A percentile compares a stretch with the other conserved stretches of the same genome.
Conservation (phyloP, 2,888 invertebrate genomes). For the Epistrophe eligans region DNA sequence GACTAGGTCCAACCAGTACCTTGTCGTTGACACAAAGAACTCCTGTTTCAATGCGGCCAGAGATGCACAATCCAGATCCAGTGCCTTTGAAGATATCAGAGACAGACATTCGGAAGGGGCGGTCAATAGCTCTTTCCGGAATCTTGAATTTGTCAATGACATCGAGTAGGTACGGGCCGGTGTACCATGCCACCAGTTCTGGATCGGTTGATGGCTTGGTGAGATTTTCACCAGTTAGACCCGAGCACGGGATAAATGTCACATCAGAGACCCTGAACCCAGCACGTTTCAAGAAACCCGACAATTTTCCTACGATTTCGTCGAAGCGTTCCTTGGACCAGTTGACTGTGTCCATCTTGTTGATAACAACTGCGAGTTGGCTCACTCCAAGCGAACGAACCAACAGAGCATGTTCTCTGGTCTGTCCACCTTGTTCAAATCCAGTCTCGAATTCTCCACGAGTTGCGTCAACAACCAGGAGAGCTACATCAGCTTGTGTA, state of each 20-base stretch:
- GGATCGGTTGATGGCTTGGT: conserved; percentile 88
- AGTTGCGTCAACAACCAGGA: conserved; percentile 97
- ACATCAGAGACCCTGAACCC: conserved; percentile 95
- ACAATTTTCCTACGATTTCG: conserved; percentile 93
- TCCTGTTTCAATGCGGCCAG: conserved; percentile 96
- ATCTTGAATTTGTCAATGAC: conserved; percentile 95
- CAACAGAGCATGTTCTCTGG: conserved; percentile 97
- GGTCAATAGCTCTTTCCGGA: conserved; percentile 93
- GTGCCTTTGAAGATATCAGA: conserved; percentile 97
- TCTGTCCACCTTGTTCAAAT: conserved; percentile 99
- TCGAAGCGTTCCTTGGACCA: conserved; percentile 97
- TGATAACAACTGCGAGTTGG: conserved; percentile 97
- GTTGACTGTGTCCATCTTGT: conserved; percentile 97
- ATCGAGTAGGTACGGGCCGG: conserved; percentile 92
- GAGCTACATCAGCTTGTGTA: conserved; percentile 98
- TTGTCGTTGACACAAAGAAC: conserved; percentile 93
- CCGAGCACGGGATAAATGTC: conserved; percentile 96
- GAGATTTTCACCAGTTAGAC: conserved; percentile 97
- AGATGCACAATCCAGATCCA: conserved; percentile 95
- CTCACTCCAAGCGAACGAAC: conserved; percentile 94
- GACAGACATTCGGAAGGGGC: conserved; percentile 95
- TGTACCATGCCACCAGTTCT: conserved; percentile 90
- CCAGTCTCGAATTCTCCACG: conserved; percentile 99
- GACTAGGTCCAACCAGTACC: conserved; percentile 93
- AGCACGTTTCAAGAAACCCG: conserved; percentile 93